Percentiles rank a stretch among this genome's conserved stretches.
Conservation (phyloP, 2,797 vertebrate genomes). For the Sardinella longiceps region DNA sequence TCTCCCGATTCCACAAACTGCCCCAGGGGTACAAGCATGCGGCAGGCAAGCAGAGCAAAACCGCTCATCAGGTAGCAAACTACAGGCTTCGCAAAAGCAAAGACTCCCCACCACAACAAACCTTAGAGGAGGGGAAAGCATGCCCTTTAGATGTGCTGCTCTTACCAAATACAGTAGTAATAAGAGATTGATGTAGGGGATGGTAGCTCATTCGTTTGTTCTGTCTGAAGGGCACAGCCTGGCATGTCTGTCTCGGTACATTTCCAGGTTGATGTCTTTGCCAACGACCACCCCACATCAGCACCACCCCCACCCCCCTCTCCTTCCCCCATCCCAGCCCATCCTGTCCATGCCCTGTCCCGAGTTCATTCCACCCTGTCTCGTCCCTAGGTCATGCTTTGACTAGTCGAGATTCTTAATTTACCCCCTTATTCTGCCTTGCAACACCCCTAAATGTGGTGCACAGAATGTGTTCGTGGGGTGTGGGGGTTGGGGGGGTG, state of each 20-base stretch:
- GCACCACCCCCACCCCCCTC: neutral
- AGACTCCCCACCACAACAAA: conserved; percentile 45
- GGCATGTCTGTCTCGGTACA: conserved; percentile 22
- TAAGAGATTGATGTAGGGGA: conserved; percentile 34
- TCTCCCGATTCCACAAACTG: conserved; percentile 25
- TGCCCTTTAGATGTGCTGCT: conserved; percentile 19
- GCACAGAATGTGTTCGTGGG: neutral
- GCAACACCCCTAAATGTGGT: conserved; percentile 9
- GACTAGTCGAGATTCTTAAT: conserved; percentile 30
- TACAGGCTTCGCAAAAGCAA: conserved; percentile 34
- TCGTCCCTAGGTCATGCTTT: neutral
- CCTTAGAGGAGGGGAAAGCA: conserved; percentile 29
- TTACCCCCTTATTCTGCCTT: conserved; percentile 16
- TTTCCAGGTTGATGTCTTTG: conserved; percentile 18
- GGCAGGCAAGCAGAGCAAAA: conserved; percentile 26
- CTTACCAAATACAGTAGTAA: conserved; percentile 40
- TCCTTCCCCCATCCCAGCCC: neutral
- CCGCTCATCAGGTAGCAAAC: conserved; percentile 18
- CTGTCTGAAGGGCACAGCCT: conserved; percentile 9
- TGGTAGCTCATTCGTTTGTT: conserved; percentile 24
- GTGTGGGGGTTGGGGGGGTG: neutral
- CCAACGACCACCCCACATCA: conserved; percentile 14
- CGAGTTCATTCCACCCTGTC: conserved; percentile 6
- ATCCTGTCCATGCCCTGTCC: neutral
- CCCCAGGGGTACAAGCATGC: neutral